Evolutionary conservation across 2,797 vertebrate genomes (phyloP), one percentile per base, ranked within the genome.

Genomic region (Rhabdomys pumilio): DNA sequence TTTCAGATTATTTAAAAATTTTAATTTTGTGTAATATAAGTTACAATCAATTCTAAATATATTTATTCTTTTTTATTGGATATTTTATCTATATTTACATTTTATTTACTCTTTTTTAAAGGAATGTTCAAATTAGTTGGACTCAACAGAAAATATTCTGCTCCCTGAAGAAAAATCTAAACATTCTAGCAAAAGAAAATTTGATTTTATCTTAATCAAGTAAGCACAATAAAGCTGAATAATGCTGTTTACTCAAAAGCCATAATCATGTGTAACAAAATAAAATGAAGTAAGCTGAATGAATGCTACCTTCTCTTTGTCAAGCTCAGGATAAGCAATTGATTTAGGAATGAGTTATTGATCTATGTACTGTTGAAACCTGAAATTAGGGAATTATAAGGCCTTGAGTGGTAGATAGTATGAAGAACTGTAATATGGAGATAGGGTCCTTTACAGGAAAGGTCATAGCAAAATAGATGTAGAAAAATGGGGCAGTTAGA

Each of bases 111-210:
- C 29, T 89, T 92, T 93, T 38, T 73, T 89, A 65, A 89, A n/a
- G 63, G 65, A 95, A 79, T 83, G 22, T 93, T 93, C 75, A 96
- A 96, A 44, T 93, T 94, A 93, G 91, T 55, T 96, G 81, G 67
- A 10, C 67, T 81, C 59, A 93, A 47, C 29, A 57, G 38, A 91
- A 92, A 93, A 89, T 31, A 96, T 34, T 69, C 65, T 92, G 22
- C 22, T 63, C 92, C n/a, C 11, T 92, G 59, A 97, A 38, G 29
- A 13, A 93, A 29, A 80, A 94, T 91, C 31, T 89, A 91, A 83
- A 80, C 63, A 59, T 89, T 82, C 3, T n/a, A 87, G 20, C 2
- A 73, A 31, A 90, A 92, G 41, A 76, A 91, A 88, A 34, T 89
- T 77, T 63, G 14, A 61, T 92, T 92, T 85, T 90, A 4, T 63